Percentiles rank a stretch among this genome's conserved stretches.
These are phyloP conservation scores for Geotrupes spiniger DNA, from an alignment of 2,888 invertebrate species.

Conservation along the genomic window DNA sequence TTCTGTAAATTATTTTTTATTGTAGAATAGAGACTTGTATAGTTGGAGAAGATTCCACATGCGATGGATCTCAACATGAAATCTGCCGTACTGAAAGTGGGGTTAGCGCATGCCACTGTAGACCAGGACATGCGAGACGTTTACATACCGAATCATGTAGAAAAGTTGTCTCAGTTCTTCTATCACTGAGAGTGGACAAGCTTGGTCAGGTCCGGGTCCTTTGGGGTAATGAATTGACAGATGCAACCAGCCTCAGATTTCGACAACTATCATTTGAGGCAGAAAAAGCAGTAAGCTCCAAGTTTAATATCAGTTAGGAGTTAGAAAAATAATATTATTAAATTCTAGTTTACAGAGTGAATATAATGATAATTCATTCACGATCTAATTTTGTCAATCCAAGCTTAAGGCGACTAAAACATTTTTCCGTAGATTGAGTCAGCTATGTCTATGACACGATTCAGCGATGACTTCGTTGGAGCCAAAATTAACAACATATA, in stretches of 20 bases:
- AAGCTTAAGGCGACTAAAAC: not conserved
- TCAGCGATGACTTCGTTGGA: conserved; percentile 82
- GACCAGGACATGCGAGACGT: conserved; percentile 72
- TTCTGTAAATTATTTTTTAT: conserved; percentile 11
- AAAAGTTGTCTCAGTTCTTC: conserved; percentile 71
- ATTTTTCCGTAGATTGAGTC: conserved; percentile 71
- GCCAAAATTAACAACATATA: conserved; percentile 78
- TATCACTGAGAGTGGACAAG: conserved; percentile 78
- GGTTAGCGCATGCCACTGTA: conserved; percentile 85
- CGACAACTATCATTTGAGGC: conserved; percentile 83
- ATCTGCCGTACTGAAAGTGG: conserved; percentile 82
- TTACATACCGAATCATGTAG: conserved; percentile 75
- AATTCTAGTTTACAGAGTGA: too few relatives aligned
- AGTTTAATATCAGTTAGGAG: not conserved
- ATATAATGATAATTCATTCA: too few relatives aligned
- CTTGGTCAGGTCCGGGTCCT: conserved; percentile 76
- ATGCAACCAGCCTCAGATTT: conserved; percentile 76
- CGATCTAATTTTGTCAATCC: conserved; percentile 5
- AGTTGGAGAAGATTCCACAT: conserved; percentile 88
- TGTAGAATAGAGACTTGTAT: conserved; percentile 86
- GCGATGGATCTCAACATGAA: conserved; percentile 84
- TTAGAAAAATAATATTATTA: too few relatives aligned
- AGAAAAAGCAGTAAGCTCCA: conserved; percentile 74
- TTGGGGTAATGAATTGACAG: conserved; percentile 73
- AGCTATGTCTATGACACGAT: conserved; percentile 89